These are phyloP conservation scores for Microtus californicus DNA, from an alignment of 2,797 vertebrate genomes.

Conservation along the genomic window DNA sequence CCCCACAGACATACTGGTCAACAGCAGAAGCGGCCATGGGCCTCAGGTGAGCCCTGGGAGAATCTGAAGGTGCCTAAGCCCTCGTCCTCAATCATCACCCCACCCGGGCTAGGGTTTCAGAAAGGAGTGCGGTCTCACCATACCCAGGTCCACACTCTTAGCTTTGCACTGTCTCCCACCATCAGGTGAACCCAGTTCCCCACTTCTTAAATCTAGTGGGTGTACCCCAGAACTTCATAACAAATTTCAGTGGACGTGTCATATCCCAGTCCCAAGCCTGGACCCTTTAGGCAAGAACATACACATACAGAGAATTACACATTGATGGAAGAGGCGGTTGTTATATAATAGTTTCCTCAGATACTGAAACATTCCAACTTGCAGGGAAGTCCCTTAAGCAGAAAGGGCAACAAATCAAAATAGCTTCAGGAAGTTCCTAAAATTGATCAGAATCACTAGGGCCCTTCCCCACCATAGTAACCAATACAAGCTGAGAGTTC, in stretches of 20 bases:
- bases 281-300: background rate
- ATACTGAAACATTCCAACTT: background rate
- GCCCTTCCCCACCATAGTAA: background rate
- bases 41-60: background rate
- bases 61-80: background rate
- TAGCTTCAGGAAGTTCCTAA: background rate
- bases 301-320: accelerated
- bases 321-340: background rate
- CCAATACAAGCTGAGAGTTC: background rate
- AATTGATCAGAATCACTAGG: background rate
- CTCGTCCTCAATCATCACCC: background rate
- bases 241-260: background rate
- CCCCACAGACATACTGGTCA: too few species aligned
- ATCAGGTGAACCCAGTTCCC: too few species aligned
- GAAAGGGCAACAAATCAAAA: background rate
- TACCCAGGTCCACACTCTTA: too few species aligned
- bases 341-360: background rate
- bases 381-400: background rate
- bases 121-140: too few species aligned
- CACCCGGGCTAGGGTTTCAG: too few species aligned
- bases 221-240: background rate
- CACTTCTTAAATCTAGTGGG: background rate
- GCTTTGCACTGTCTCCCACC: too few species aligned
- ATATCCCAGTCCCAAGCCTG: background rate
- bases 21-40: background rate